A percentile compares a stretch with the other conserved stretches of the same genome.
These are phyloP conservation scores for Cephalotes varians DNA, from an alignment of 2,888 invertebrate species.

Conservation along the genomic window DNA sequence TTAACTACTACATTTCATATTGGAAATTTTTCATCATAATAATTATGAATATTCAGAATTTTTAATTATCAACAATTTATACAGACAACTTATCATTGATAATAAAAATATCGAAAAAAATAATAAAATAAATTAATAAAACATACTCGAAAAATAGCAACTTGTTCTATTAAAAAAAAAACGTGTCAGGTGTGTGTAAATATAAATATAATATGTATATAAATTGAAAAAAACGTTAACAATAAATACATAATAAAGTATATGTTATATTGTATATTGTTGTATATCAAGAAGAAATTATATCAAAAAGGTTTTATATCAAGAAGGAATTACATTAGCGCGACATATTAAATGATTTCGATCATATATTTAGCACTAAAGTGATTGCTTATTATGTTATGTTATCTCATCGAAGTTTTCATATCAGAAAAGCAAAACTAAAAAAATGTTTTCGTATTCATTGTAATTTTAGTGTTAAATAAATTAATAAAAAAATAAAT, in stretches of 20 bases:
- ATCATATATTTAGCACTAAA: neutral
- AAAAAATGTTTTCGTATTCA: constrained; percentile 7
- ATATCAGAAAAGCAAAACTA: neutral
- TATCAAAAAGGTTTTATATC: no score
- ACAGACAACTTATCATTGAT: neutral
- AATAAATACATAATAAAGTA: neutral
- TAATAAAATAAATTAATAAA: neutral
- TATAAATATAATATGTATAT: no score
- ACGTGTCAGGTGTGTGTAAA: no score
- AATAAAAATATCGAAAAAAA: neutral
- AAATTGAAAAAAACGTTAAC: neutral
- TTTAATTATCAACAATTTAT: neutral
- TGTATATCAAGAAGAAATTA: neutral
- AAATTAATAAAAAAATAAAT: neutral
- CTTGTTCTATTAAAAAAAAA: neutral
- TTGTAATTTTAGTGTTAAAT: neutral
- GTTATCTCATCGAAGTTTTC: neutral
- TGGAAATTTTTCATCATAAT: neutral
- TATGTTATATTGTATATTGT: neutral
- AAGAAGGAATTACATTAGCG: neutral
- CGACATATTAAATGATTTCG: neutral
- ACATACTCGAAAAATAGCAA: neutral
- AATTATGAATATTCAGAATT: neutral
- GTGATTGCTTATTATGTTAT: neutral
- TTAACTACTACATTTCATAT: neutral